phyloP scores from a whole-genome alignment of 1,140 invertebrate species.

The Rhyacophila brunnea region DNA sequence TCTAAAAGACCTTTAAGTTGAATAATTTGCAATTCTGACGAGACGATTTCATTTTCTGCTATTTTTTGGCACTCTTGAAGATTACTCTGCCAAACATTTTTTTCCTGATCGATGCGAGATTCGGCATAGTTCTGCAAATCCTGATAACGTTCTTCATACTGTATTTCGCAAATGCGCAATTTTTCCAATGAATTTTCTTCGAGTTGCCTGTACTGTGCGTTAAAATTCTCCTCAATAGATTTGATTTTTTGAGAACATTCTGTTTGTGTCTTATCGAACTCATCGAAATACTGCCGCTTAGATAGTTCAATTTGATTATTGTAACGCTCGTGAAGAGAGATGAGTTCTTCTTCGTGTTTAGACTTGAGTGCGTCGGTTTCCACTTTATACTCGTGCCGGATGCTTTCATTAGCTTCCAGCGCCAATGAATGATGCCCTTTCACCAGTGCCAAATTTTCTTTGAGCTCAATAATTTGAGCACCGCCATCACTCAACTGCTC shows the following conservation, averaged over 20 bases:
- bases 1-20: slow-evolving; percentile 46
- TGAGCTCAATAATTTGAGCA: slow-evolving; percentile 33
- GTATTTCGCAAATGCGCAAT: slow-evolving; percentile 49
- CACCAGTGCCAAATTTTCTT: slow-evolving; percentile 49
- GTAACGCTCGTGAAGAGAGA: slow-evolving; percentile 43
- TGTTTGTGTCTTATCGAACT: slow-evolving; percentile 43
- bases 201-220: slow-evolving; percentile 49
- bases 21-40: slow-evolving; percentile 39
- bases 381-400: slow-evolving; percentile 48
- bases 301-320: slow-evolving; percentile 41
- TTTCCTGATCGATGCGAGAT: background rate
- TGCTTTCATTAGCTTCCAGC: slow-evolving; percentile 52
- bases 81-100: slow-evolving; percentile 38
- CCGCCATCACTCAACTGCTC: slow-evolving; percentile 44
- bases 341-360: slow-evolving; percentile 51
- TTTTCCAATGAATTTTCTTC: slow-evolving; percentile 49
- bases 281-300: slow-evolving; percentile 40
- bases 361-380: slow-evolving; percentile 47
- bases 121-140: background rate
- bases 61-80: slow-evolving; percentile 35
- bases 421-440: slow-evolving; percentile 52
- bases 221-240: slow-evolving; percentile 45
- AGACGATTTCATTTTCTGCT: slow-evolving; percentile 13
- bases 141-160: slow-evolving; percentile 46
- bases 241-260: slow-evolving; percentile 41